Evolutionary conservation across 2,888 invertebrate species (phyloP).

Genomic region (Piscicola geometra): DNA sequence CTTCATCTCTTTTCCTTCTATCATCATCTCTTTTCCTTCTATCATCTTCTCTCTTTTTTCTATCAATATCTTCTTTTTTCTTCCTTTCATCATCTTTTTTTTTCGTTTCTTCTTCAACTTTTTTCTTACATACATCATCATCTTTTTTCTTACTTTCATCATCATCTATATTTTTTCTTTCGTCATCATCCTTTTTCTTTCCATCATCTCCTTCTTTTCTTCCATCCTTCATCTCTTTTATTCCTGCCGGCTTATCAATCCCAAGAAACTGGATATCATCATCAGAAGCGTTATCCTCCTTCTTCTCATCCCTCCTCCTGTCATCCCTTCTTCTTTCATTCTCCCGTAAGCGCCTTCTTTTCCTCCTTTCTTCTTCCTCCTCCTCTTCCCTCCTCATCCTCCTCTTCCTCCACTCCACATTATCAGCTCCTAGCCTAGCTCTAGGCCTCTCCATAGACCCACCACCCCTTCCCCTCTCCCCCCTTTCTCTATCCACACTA

Average conservation of each 20-base stretch:
- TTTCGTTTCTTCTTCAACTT: too few relatives aligned
- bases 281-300: neutral
- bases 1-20: too few relatives aligned
- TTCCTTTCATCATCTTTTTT: too few relatives aligned
- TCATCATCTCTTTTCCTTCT: too few relatives aligned
- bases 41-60: too few relatives aligned
- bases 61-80: too few relatives aligned
- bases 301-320: neutral
- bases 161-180: too few relatives aligned
- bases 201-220: neutral
- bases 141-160: too few relatives aligned
- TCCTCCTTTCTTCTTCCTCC: neutral
- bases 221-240: neutral
- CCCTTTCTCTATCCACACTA: neutral
- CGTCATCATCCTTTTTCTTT: too few relatives aligned
- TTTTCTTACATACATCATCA: too few relatives aligned
- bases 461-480: neutral
- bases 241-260: constrained; percentile 6
- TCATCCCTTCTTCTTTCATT: constrained; percentile 4
- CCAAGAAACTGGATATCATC: constrained; percentile 4
- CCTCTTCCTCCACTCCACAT: neutral
- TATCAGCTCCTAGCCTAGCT: neutral
- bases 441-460: neutral
- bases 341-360: neutral
- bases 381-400: neutral